These are phyloP conservation scores for Eristalis tenax DNA, from an alignment of 2,888 invertebrate genomes.

Conservation along the genomic window DNA sequence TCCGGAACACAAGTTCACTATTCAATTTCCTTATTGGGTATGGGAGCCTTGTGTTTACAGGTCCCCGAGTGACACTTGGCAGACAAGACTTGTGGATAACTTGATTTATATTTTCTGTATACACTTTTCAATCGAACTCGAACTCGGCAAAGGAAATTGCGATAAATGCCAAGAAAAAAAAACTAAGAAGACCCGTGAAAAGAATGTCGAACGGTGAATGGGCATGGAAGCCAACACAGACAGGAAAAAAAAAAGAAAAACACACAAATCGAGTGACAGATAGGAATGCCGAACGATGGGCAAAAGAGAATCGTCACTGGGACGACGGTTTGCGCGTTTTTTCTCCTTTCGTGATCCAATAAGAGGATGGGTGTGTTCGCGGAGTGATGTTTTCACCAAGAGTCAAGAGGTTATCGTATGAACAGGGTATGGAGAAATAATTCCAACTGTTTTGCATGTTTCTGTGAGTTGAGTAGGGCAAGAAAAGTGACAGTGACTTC, in stretches of 20 bases:
- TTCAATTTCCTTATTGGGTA: slow-evolving; percentile 19
- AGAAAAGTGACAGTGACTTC: too few species aligned
- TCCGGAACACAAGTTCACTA: neutral
- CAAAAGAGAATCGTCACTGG: neutral
- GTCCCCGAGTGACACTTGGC: slow-evolving; percentile 4
- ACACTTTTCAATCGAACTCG: slow-evolving; percentile 25
- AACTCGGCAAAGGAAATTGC: slow-evolving; percentile 25
- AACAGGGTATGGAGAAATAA: too few species aligned
- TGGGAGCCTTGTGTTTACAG: neutral
- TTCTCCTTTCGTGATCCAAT: slow-evolving; percentile 7
- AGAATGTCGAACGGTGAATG: slow-evolving; percentile 31
- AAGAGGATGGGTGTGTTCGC: slow-evolving; percentile 27
- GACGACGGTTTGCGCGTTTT: slow-evolving; percentile 24
- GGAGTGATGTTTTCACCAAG: neutral
- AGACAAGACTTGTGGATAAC: slow-evolving; percentile 5
- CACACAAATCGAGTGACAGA: slow-evolving; percentile 22
- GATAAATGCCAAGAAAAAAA: slow-evolving; percentile 43
- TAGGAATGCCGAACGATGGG: slow-evolving; percentile 38
- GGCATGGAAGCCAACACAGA: slow-evolving; percentile 16
- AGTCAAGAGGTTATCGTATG: neutral
- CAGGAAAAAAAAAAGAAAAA: neutral
- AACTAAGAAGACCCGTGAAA: neutral
- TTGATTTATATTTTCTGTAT: slow-evolving; percentile 39
- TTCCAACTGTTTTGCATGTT: too few species aligned
- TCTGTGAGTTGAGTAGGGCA: too few species aligned